Evolutionary conservation across 2,113 vertebrate genomes (phyloP), one percentile per base, ranked within the genome.

Genomic region (Pygoscelis adeliae): DNA sequence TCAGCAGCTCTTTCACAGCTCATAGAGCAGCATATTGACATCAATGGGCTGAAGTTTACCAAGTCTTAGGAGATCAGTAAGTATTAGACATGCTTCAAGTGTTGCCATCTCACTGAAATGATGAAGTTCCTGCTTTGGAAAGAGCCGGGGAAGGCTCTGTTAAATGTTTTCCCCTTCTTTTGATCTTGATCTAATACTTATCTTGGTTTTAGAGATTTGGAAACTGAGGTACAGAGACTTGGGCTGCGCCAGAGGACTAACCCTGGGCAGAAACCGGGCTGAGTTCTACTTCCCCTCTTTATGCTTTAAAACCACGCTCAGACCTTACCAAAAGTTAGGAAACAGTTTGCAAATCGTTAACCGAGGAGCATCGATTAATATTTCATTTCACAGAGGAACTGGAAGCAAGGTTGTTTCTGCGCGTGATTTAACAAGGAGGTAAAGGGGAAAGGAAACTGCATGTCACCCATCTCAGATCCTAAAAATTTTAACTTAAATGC

Each of bases 1-100:
- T 82, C 83, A 84, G 65, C 87, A 94, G 87, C 47, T 78, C 83
- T 92, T 92, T 84, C 77, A 82, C 93, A 94, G 89, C 81, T 96
- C 73, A 25, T 66, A 55, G 81, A 82, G 65, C 63, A 87, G 46
- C n/a, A 2, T 47, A 84, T 40, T 4, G 17, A 55, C 65, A 87
- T 50, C 42, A 87, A 14, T 26, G 49, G 47, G 58, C 32, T 91
- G 89, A 84, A 91, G 81, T 94, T 95, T 87, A 89, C 61, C 11
- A 25, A 59, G 47, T 40, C 69, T 82, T 87, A 84, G 7, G 52
- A 95, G 89, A 91, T 82, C 89, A 72, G 20, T 21, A 42, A 66
- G 46, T 8, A 42, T 89, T 66, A 88, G n/a, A 66, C 36, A 55
- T 82, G 87, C 81, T 89, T 82, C 69, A 89, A 30, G 61, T 52